These are phyloP conservation scores for Pygocentrus nattereri DNA, from an alignment of 2,797 vertebrate genomes.

Conservation along the genomic window DNA sequence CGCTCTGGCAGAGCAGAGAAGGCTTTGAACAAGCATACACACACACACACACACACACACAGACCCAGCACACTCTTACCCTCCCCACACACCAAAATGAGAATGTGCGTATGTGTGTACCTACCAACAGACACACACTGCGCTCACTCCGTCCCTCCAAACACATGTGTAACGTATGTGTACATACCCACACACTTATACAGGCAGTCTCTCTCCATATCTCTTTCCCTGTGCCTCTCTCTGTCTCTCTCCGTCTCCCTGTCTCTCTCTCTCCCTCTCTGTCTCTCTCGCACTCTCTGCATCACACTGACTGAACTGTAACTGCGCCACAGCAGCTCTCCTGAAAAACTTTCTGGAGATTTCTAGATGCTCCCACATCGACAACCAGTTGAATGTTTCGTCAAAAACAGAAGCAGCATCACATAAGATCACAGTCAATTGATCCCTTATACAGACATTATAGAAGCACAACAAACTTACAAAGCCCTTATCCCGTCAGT, in stretches of 20 bases:
- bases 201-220: neutral
- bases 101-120: neutral
- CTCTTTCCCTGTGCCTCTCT: neutral
- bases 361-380: constrained; percentile 12
- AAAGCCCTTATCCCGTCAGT: neutral
- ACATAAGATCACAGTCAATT: constrained; percentile 13
- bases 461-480: neutral
- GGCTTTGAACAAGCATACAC: constrained; percentile 48
- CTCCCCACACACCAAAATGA: neutral
- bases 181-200: neutral
- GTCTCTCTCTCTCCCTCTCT: neutral
- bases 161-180: neutral
- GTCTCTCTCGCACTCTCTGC: neutral
- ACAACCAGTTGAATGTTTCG: constrained; percentile 23
- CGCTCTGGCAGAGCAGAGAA: constrained; percentile 48
- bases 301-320: constrained; percentile 37
- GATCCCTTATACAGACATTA: neutral
- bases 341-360: constrained; percentile 40
- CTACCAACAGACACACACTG: constrained; percentile 8
- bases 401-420: constrained; percentile 14
- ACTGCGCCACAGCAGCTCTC: constrained; percentile 40
- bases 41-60: constrained; percentile 17
- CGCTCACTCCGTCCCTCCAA: too few species aligned
- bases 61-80: constrained; percentile 7
- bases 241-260: neutral